Base-by-base conservation (phyloP, 2,797 vertebrate species). In the Intellagama lesueurii region DNA sequence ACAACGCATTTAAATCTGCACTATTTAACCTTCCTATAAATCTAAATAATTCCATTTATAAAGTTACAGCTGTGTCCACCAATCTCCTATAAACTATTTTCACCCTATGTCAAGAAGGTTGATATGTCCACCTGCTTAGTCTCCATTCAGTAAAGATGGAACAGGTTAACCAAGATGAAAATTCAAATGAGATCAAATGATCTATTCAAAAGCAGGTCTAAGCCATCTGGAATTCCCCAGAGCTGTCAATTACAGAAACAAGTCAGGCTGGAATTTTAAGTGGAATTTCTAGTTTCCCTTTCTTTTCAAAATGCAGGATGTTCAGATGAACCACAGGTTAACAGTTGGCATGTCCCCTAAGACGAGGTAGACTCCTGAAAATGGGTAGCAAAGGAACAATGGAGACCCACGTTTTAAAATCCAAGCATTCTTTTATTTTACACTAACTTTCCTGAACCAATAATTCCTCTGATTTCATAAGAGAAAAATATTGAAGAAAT, bases 121-220 rank as follows among this genome's bases (percentile, higher is more conserved):
- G 94, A 93, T 94, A 91, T 0, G 7, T 93, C 95, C 95, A 97
- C 96, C 95, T 97, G 96, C 0, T 6, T 94, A 47, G 90, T 93
- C 96, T 93, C 86, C 83, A 90, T 91, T 91, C 77, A 0, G 94
- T 96, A 97, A 97, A 97, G 93, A 93, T 81, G 89, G 91, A 96
- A 95, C 96, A 97, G 97, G 96, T 97, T 96, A 97, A 97, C 96
- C 90, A 87, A 95, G 91, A 90, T 96, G 96, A 96, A 96, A 96
- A 97, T 95, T 95, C 95, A 94, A 96, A 95, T 91, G 91, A 96
- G 96, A 97, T 97, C 96, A 97, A 97, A 97, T 95, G 93, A 92
- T 90, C 91, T 8, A 90, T 96, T 97, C 96, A 96, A 97, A 97
- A 96, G 95, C 94, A 95, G 80, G 83, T 87, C 93, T 94, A 92